A percentile compares a stretch with the other conserved stretches of the same genome.
Conservation (phyloP, 2,797 vertebrate species). For the Parauchenoglanis punctatus region DNA sequence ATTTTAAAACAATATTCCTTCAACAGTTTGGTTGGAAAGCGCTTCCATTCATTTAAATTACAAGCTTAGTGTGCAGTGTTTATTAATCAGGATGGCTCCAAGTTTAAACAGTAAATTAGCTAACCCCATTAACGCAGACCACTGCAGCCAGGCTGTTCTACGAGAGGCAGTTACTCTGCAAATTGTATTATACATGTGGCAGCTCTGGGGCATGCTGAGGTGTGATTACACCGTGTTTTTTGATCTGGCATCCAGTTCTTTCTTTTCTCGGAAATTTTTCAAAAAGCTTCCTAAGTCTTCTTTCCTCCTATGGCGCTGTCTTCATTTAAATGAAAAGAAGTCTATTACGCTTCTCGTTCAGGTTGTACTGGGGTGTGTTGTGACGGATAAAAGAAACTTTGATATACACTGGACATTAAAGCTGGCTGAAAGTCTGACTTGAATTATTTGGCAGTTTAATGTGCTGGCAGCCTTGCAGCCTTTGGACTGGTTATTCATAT, state of each 20-base stretch:
- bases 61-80: slow-evolving; percentile 78
- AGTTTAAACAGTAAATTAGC: slow-evolving; percentile 87
- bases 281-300: not conserved
- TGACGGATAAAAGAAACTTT: not conserved
- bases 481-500: not conserved
- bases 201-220: slow-evolving; percentile 77
- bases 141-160: slow-evolving; percentile 80
- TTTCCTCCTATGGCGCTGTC: not conserved
- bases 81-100: slow-evolving; percentile 81
- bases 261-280: not conserved
- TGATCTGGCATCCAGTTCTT: not conserved
- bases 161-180: slow-evolving; percentile 68
- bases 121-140: slow-evolving; percentile 87
- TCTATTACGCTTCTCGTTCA: not conserved
- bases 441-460: not conserved
- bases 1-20: slow-evolving; percentile 77
- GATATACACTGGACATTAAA: not conserved
- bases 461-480: not conserved
- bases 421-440: not conserved
- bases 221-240: slow-evolving; percentile 83
- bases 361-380: not conserved
- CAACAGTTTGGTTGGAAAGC: slow-evolving; percentile 79
- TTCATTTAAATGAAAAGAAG: not conserved
- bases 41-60: slow-evolving; percentile 88
- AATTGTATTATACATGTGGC: slow-evolving; percentile 70